These are phyloP conservation scores for Nemopilema nomurai DNA, from an alignment of 30 jellyfish, hydroid and myxozoan species.

Conservation along the genomic window DNA sequence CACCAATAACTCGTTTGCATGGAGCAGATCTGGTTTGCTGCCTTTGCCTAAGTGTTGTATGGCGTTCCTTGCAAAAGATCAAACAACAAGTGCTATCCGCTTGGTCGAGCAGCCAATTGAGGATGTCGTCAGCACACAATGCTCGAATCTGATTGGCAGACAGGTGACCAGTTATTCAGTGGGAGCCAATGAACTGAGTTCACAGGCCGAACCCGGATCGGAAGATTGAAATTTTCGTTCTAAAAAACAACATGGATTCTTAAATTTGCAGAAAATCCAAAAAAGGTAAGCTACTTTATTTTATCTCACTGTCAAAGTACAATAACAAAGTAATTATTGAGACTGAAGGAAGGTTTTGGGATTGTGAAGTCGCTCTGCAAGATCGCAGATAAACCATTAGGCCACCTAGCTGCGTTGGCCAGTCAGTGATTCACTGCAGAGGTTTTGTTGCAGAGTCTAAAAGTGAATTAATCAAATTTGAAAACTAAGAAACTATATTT, in stretches of 20 bases:
- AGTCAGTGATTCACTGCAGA: conserved; percentile 28
- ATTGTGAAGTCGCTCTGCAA: not conserved
- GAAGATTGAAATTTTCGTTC: not conserved
- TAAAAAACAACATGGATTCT: conserved; percentile 33
- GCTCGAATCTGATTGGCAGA: conserved; percentile 48
- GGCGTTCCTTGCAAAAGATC: not conserved
- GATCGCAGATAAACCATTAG: not conserved
- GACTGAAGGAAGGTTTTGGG: not conserved
- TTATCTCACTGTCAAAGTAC: not conserved
- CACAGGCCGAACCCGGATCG: conserved; percentile 35
- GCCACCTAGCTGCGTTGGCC: conserved; percentile 7
- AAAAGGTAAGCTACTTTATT: conserved; percentile 13
- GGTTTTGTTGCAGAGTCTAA: not conserved
- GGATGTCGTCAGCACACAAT: conserved; percentile 63
- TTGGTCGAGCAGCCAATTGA: conserved; percentile 40
- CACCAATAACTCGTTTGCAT: no score
- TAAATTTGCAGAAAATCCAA: conserved; percentile 6
- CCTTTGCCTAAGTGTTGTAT: not conserved
- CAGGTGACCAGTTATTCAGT: conserved; percentile 64
- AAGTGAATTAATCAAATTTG: no score
- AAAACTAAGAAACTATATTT: no score
- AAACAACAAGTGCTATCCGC: conserved; percentile 18
- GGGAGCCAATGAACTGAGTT: conserved; percentile 66
- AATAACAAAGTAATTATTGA: not conserved
- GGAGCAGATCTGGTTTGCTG: not conserved